These are phyloP conservation scores for Myoxocephalus aenaeus DNA, from an alignment of 2,797 vertebrate genomes.

Conservation along the genomic window DNA sequence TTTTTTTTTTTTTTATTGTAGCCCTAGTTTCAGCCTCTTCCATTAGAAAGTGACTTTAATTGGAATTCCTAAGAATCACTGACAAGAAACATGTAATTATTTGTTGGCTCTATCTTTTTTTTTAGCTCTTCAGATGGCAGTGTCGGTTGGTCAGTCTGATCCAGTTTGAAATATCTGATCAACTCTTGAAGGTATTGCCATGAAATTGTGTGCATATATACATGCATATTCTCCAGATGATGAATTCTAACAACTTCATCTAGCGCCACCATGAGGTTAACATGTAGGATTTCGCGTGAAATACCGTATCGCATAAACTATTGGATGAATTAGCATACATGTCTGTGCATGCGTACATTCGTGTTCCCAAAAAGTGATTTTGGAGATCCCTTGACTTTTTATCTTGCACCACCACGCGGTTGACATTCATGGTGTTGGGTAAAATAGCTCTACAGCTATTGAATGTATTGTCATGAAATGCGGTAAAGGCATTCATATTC, in stretches of 20 bases:
- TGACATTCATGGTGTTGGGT: not conserved
- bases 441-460: not conserved
- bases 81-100: not conserved
- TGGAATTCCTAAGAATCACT: not conserved
- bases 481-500: not conserved
- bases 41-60: not conserved
- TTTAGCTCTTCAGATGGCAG: not conserved
- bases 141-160: not conserved
- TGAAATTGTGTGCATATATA: not conserved
- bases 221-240: not conserved
- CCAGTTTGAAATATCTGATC: not conserved
- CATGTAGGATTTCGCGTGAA: not conserved
- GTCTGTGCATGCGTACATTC: not conserved
- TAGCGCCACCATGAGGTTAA: not conserved
- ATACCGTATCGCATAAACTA: not conserved
- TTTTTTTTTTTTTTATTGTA: not conserved
- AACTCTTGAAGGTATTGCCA: not conserved
- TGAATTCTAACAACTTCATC: not conserved
- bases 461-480: not conserved
- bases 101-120: not conserved
- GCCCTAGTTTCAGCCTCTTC: not conserved
- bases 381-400: not conserved
- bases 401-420: not conserved
- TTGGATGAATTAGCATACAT: not conserved
- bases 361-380: not conserved